phyloP scores from a whole-genome alignment of 2,113 vertebrate species.

The Eptatretus burgeri region DNA sequence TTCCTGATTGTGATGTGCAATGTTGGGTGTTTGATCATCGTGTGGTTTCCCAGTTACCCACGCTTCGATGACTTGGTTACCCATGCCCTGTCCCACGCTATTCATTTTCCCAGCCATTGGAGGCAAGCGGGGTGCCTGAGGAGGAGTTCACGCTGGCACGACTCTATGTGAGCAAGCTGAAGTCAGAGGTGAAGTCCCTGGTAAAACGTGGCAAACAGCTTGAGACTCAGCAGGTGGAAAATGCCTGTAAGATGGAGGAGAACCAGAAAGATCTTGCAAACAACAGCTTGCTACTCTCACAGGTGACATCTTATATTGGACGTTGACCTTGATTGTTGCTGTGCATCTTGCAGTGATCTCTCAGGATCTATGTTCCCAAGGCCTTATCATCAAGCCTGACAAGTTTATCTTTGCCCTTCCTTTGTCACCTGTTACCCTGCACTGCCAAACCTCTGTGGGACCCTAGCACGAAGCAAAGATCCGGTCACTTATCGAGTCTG shows the following conservation, averaged over 20 bases:
- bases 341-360: not conserved
- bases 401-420: not conserved
- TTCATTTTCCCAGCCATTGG: conserved; percentile 24
- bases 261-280: conserved; percentile 51
- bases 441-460: too few relatives aligned
- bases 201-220: conserved; percentile 57
- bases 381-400: not conserved
- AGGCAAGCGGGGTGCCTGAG: conserved; percentile 42
- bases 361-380: not conserved
- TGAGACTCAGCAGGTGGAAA: conserved; percentile 42
- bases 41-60: too few relatives aligned
- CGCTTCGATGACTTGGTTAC: too few relatives aligned
- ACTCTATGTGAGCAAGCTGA: conserved; percentile 72
- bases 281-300: conserved; percentile 56
- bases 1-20: too few relatives aligned
- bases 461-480: conserved; percentile 63
- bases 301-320: conserved; percentile 18
- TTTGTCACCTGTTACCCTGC: not conserved
- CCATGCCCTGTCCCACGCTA: not conserved
- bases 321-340: not conserved
- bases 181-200: conserved; percentile 55
- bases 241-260: conserved; percentile 51
- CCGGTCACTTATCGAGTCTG: conserved; percentile 58
- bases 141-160: conserved; percentile 62
- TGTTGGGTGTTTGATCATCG: too few relatives aligned